phyloP scores from a whole-genome alignment of 2,113 vertebrate genomes.

The Perccottus glenii region DNA sequence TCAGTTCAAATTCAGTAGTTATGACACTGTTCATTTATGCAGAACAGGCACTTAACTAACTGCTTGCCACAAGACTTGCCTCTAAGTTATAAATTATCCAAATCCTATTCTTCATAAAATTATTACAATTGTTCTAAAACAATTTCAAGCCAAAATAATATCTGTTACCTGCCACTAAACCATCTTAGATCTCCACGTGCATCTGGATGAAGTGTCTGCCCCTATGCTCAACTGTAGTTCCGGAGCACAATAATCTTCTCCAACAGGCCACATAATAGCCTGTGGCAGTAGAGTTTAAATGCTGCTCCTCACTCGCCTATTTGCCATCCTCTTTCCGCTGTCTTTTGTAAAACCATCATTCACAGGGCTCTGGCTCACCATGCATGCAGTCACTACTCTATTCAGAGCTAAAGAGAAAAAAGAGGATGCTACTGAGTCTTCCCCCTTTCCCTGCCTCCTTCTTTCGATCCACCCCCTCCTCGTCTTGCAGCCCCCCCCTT shows the following conservation, averaged over 20 bases:
- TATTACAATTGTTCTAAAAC: conserved; percentile 6
- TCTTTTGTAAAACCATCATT: conserved; percentile 44
- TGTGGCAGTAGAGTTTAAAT: conserved; percentile 37
- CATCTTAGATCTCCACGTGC: conserved; percentile 48
- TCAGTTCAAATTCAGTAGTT: no score
- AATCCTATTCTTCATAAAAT: neutral
- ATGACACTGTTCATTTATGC: no score
- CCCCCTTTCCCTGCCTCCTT: conserved; percentile 33
- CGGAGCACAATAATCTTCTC: conserved; percentile 39
- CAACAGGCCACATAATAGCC: conserved; percentile 32
- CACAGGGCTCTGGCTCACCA: conserved; percentile 28
- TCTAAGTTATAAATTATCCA: no score
- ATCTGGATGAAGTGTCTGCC: conserved; percentile 46
- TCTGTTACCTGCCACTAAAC: conserved; percentile 48
- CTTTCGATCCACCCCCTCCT: conserved; percentile 11
- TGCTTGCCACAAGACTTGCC: no score
- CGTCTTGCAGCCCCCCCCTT: conserved; percentile 7
- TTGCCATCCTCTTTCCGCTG: conserved; percentile 7
- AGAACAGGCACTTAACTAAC: no score
- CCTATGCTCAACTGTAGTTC: conserved; percentile 52
- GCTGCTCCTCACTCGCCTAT: conserved; percentile 30
- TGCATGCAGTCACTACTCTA: conserved; percentile 12
- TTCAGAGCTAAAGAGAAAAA: conserved; percentile 51
- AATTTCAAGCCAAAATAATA: neutral
- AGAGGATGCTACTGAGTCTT: conserved; percentile 58